Evolutionary conservation across 1,140 invertebrate genomes (phyloP).

Genomic region (Phortica variegata): DNA sequence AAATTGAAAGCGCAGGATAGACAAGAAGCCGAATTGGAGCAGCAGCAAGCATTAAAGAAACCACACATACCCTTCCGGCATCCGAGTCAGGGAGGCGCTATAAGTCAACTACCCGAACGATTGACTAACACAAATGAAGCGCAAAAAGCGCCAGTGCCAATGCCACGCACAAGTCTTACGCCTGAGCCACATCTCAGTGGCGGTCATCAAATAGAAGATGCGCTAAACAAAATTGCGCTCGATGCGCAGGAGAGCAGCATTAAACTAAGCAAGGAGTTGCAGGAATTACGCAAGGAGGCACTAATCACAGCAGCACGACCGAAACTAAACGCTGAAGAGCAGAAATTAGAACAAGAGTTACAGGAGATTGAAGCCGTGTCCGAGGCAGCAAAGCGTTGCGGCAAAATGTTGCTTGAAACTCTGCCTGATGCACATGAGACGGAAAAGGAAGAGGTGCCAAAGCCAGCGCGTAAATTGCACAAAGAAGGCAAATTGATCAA

Average conservation of each 20-base stretch:
- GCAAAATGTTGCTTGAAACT: constrained; percentile 56
- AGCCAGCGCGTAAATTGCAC: constrained; percentile 31
- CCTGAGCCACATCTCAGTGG: constrained; percentile 32
- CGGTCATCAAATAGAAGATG: constrained; percentile 58
- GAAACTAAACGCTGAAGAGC: constrained; percentile 44
- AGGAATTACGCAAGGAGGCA: constrained; percentile 49
- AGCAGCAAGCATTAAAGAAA: constrained; percentile 11
- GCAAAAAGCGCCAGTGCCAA: constrained; percentile 32
- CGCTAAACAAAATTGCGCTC: constrained; percentile 62
- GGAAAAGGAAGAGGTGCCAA: constrained; percentile 1
- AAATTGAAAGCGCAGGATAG: constrained; percentile 41
- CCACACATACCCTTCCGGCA: constrained; percentile 43
- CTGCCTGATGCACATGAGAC: constrained; percentile 39
- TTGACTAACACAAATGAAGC: constrained; percentile 20
- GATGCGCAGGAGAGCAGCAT: constrained; percentile 64
- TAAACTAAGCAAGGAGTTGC: constrained; percentile 59
- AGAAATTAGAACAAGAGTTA: constrained; percentile 32
- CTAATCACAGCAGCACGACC: constrained; percentile 41
- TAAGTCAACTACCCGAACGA: constrained; percentile 41
- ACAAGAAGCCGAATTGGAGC: constrained; percentile 21
- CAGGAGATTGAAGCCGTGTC: constrained; percentile 57
- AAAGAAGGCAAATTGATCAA: constrained; percentile 48
- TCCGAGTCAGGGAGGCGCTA: constrained; percentile 47
- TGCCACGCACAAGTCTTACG: constrained; percentile 43
- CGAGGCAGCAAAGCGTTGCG: constrained; percentile 57